phyloP scores from a whole-genome alignment of 37 sponge, comb jelly and placozoan genomes.

The Chondrosia reniformis region DNA sequence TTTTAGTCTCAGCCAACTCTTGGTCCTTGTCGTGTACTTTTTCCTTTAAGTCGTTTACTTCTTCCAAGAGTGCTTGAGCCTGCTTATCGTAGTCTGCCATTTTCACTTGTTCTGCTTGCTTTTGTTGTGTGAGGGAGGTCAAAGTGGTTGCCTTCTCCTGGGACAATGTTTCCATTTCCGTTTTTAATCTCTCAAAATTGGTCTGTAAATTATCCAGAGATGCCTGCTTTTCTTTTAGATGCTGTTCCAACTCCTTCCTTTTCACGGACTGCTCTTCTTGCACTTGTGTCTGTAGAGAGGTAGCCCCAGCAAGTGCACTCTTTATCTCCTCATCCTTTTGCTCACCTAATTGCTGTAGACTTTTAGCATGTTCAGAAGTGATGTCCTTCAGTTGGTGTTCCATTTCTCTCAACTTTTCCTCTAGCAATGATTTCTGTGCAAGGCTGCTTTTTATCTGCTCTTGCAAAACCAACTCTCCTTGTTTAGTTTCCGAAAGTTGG shows the following conservation, averaged over 20 bases:
- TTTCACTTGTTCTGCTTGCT: no score
- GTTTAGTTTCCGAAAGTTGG: neutral
- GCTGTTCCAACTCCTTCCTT: neutral
- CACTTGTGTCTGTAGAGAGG: neutral
- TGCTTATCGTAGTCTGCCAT: neutral
- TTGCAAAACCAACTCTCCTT: neutral
- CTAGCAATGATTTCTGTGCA: no score
- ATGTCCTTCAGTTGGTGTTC: neutral
- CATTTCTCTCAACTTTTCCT: neutral
- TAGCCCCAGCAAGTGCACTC: neutral
- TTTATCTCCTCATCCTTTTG: neutral
- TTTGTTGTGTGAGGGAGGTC: neutral
- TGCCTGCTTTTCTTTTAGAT: neutral
- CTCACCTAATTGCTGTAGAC: neutral
- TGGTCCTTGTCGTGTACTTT: no score
- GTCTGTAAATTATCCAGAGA: no score
- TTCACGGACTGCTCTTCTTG: neutral
- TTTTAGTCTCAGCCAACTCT: conserved; percentile 20
- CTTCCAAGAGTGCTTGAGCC: neutral
- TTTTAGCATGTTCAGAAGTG: neutral
- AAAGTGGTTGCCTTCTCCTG: neutral
- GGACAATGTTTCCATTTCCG: neutral
- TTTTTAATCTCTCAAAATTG: no score
- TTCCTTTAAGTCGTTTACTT: neutral
- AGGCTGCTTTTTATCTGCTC: neutral